phyloP scores from a whole-genome alignment of 2,113 vertebrate species.

The Lethenteron reissneri region DNA sequence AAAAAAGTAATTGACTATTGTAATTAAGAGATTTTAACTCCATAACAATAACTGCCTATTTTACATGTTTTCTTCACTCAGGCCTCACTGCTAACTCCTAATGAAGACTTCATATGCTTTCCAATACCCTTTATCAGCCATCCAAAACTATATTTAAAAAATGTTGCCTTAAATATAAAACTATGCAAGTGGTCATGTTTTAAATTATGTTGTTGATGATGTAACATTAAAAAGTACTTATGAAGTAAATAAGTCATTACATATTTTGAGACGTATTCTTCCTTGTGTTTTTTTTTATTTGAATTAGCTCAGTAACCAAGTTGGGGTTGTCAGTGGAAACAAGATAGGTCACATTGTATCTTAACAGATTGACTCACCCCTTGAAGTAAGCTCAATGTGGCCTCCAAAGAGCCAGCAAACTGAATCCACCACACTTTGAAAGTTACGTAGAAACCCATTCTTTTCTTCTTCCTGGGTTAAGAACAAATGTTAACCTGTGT shows the following conservation, averaged over 20 bases:
- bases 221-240: background rate
- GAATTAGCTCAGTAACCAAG: background rate
- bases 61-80: no score
- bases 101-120: no score
- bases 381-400: slow-evolving; percentile 29
- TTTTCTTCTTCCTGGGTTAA: slow-evolving; percentile 33
- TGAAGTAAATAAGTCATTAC: background rate
- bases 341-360: slow-evolving; percentile 9
- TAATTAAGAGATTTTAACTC: no score
- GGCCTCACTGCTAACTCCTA: no score
- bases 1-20: no score
- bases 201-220: background rate
- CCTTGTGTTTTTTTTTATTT: background rate
- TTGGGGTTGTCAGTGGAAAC: slow-evolving; percentile 12
- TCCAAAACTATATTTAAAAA: background rate
- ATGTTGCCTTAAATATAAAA: background rate
- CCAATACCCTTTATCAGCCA: no score
- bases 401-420: slow-evolving; percentile 38
- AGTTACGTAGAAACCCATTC: slow-evolving; percentile 26
- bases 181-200: slow-evolving; percentile 1
- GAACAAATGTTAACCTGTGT: slow-evolving; percentile 6
- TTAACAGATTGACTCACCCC: slow-evolving; percentile 27
- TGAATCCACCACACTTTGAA: slow-evolving; percentile 43
- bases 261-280: background rate
- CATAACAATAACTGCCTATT: no score